Base-by-base conservation (phyloP, 2,113 vertebrate species). In the Eulemur rufifrons region DNA sequence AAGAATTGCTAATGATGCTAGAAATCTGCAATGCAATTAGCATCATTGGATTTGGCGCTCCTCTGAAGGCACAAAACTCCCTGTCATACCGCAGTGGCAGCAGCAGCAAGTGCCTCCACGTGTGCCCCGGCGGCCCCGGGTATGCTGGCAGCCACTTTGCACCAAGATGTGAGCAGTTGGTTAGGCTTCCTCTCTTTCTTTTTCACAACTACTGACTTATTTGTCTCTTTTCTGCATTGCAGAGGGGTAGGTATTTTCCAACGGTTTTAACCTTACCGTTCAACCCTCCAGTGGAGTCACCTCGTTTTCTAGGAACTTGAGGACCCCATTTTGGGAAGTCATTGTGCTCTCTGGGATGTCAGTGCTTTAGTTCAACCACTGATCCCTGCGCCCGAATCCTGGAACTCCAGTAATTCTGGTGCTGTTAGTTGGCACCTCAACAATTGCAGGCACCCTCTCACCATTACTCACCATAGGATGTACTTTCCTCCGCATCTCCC, bases 1-100 rank as follows among this genome's bases (percentile, higher is more conserved):
- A 96, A 98, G 98, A 98, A 98, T 98, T 98, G 98, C 95, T 92
- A 98, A 98, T 98, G 98, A 98, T 98, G 98, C 96, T 98, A 84
- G 81, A 98, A 98, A 98, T 98, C 98, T 98, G 98, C 98, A 98
- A 98, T 98, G 98, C 98, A 98, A 98, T 99, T 98, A 98, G 96
- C 45, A 86, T 98, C 98, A 98, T 98, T 98, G 98, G 98, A 98
- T 98, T 98, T 99, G 99, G 98, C 96, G 95, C 92, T 97, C 90
- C 95, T 99, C 85, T 14, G 96, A 98, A 98, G 98, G 98, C 98
- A 98, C 97, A 97, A 89, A 98, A 97, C 98, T 98, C 98, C 98
- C 94, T 81, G 73, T 98, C 97, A 86, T 20, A 85, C 50, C 13
- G 74, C 93, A 27, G 86, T 64, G 94, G 93, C 52, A 2, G 94